These are phyloP conservation scores for Drosophila monieri DNA, from an alignment of 2,888 invertebrate genomes.

Conservation along the genomic window DNA sequence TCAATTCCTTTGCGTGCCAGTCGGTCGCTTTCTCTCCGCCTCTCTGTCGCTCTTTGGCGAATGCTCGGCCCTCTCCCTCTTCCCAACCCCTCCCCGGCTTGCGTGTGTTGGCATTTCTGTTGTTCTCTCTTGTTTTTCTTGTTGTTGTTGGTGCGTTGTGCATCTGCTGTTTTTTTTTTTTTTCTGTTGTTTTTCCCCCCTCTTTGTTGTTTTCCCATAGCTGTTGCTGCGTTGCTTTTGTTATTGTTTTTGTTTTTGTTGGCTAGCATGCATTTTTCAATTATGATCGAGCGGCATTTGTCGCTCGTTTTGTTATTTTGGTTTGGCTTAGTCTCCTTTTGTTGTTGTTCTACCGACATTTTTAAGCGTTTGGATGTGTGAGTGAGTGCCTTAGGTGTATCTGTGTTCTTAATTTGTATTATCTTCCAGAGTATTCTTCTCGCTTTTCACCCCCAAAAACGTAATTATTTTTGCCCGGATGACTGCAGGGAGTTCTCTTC, in stretches of 20 bases:
- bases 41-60: conserved; percentile 1
- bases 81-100: conserved; percentile 7
- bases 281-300: conserved; percentile 78
- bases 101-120: conserved; percentile 68
- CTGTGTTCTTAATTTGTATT: conserved; percentile 21
- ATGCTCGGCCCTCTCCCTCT: background rate
- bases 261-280: conserved; percentile 71
- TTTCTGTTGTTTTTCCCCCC: conserved; percentile 35
- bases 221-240: conserved; percentile 44
- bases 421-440: conserved; percentile 27
- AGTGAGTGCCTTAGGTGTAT: conserved; percentile 7
- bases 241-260: conserved; percentile 33
- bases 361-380: conserved; percentile 2
- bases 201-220: conserved; percentile 30
- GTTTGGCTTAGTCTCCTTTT: conserved; percentile 72
- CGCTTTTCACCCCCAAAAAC: conserved; percentile 36
- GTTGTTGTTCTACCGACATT: conserved; percentile 28
- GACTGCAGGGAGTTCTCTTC: background rate
- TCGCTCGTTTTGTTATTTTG: conserved; percentile 76
- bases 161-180: conserved; percentile 79
- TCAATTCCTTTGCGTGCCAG: conserved; percentile 50
- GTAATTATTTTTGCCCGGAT: conserved; percentile 20
- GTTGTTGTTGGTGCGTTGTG: conserved; percentile 53
- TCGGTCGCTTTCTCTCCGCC: background rate
- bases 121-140: conserved; percentile 16